phyloP scores from a whole-genome alignment of 2,113 vertebrate genomes.

The Corythoichthys intestinalis region DNA sequence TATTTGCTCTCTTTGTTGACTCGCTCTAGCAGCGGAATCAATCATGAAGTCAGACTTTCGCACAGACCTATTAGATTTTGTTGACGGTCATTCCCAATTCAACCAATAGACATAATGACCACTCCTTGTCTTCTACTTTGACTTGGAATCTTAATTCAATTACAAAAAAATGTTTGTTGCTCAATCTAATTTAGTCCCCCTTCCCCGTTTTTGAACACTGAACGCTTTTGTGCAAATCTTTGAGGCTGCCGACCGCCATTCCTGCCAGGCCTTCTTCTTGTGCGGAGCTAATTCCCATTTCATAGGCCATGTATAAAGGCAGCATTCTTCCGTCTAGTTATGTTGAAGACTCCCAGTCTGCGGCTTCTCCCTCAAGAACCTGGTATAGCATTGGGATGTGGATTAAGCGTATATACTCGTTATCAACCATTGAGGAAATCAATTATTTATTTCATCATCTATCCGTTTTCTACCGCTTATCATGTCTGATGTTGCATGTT shows the following conservation, averaged over 20 bases:
- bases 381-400: neutral
- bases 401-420: neutral
- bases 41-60: slow-evolving; percentile 2
- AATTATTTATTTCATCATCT: neutral
- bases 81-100: slow-evolving; percentile 62
- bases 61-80: slow-evolving; percentile 57
- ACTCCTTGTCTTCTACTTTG: slow-evolving; percentile 52
- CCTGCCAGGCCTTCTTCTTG: slow-evolving; percentile 40
- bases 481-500: neutral
- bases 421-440: neutral
- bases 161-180: slow-evolving; percentile 58
- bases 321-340: slow-evolving; percentile 41
- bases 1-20: slow-evolving; percentile 37
- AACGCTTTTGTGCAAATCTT: slow-evolving; percentile 55
- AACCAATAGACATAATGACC: slow-evolving; percentile 61
- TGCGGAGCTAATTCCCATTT: slow-evolving; percentile 50
- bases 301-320: slow-evolving; percentile 43
- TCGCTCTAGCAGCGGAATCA: slow-evolving; percentile 24
- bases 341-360: slow-evolving; percentile 31
- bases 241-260: slow-evolving; percentile 14
- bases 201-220: slow-evolving; percentile 43
- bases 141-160: slow-evolving; percentile 64
- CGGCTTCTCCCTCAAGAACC: slow-evolving; percentile 32
- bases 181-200: slow-evolving; percentile 53
- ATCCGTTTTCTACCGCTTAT: neutral